Evolutionary conservation across 1,140 invertebrate genomes (phyloP).

Genomic region (Drosophila triauraria): DNA sequence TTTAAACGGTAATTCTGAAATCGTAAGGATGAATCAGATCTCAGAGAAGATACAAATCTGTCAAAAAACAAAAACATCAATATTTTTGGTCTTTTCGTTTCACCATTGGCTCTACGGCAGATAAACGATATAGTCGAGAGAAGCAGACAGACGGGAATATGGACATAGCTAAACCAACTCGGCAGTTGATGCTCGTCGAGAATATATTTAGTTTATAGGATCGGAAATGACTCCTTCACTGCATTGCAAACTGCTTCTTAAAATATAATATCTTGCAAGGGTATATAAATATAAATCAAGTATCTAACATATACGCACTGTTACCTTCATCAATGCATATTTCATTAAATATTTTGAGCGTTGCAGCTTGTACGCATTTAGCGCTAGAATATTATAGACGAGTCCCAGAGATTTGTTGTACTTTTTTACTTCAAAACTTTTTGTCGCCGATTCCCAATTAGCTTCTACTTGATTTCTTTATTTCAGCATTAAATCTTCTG

Average conservation of each 20-base stretch:
- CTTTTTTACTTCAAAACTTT: not conserved
- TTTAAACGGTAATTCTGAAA: too few relatives aligned
- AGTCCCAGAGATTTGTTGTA: not conserved
- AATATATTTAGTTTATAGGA: too few relatives aligned
- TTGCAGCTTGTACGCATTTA: constrained; percentile 3
- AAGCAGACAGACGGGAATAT: too few relatives aligned
- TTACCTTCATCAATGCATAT: not conserved
- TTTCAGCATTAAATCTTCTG: constrained; percentile 65
- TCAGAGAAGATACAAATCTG: not conserved
- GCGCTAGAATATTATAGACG: not conserved
- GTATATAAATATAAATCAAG: not conserved
- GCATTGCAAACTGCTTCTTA: too few relatives aligned
- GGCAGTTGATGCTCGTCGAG: too few relatives aligned
- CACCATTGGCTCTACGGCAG: too few relatives aligned
- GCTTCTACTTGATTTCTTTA: constrained; percentile 44
- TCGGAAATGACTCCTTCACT: too few relatives aligned
- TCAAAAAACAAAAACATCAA: too few relatives aligned
- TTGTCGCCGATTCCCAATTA: constrained; percentile 1
- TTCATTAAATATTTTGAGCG: not conserved
- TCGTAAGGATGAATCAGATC: too few relatives aligned
- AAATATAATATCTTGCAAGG: too few relatives aligned
- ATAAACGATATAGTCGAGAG: too few relatives aligned
- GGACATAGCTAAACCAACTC: too few relatives aligned
- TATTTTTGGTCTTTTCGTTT: not conserved
- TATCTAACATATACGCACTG: not conserved